phyloP scores from a whole-genome alignment of 2,888 invertebrate species.

The Xestoiulus laeticollis region DNA sequence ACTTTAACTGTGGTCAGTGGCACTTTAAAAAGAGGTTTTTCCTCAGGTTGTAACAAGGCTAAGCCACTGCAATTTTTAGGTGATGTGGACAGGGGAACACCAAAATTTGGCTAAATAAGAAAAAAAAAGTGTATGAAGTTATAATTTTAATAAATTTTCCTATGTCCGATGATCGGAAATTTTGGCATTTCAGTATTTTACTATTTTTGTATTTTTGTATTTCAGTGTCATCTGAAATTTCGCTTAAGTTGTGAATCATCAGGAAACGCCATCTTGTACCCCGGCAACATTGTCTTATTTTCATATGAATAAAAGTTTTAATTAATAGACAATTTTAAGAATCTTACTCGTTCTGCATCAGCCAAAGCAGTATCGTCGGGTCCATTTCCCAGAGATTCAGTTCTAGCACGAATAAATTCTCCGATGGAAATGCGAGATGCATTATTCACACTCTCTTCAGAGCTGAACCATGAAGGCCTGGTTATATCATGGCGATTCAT shows the following conservation, averaged over 20 bases:
- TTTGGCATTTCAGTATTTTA: too few relatives aligned
- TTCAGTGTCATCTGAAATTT: too few relatives aligned
- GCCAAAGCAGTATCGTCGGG: background rate
- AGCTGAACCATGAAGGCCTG: slow-evolving; percentile 15
- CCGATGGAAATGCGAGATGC: slow-evolving; percentile 42
- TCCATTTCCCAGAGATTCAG: background rate
- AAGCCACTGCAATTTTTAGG: background rate
- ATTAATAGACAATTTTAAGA: too few relatives aligned
- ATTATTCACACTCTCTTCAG: background rate
- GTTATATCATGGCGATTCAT: slow-evolving; percentile 39
- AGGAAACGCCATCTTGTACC: too few relatives aligned
- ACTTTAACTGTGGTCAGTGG: background rate
- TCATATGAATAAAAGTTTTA: too few relatives aligned
- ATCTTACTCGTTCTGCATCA: slow-evolving; percentile 21
- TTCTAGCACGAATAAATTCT: slow-evolving; percentile 14
- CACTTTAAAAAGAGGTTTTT: background rate
- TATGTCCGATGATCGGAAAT: too few relatives aligned
- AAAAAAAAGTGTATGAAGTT: background rate
- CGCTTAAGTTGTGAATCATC: too few relatives aligned
- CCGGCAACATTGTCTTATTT: too few relatives aligned
- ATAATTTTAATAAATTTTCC: too few relatives aligned
- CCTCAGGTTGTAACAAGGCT: background rate
- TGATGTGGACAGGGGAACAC: background rate
- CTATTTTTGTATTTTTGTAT: too few relatives aligned
- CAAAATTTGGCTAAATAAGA: background rate